These are phyloP conservation scores for Nothura maculosa DNA, from an alignment of 2,797 vertebrate species.

Conservation along the genomic window DNA sequence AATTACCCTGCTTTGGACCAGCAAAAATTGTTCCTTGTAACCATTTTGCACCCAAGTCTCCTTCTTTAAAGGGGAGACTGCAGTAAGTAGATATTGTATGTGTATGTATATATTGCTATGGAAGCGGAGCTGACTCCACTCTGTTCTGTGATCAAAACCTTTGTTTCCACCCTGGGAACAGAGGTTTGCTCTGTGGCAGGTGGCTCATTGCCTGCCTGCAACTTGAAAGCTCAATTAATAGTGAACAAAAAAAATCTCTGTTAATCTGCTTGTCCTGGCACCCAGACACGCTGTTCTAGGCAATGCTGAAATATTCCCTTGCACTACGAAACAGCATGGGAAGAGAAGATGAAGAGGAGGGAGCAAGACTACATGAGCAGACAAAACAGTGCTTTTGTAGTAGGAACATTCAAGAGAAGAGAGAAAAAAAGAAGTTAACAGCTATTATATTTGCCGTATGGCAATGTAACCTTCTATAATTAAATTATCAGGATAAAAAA, in stretches of 20 bases:
- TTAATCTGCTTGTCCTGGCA: background rate
- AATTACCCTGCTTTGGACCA: background rate
- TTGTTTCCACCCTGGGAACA: background rate
- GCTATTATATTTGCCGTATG: background rate
- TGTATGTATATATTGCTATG: background rate
- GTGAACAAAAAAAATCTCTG: background rate
- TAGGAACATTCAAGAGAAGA: background rate
- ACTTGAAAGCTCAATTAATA: background rate
- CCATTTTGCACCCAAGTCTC: background rate
- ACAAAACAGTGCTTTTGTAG: background rate
- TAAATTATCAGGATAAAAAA: constrained; percentile 17
- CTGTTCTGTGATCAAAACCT: background rate
- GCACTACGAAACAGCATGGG: background rate
- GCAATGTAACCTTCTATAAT: background rate
- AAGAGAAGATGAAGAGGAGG: background rate
- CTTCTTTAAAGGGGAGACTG: background rate
- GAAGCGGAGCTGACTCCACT: background rate
- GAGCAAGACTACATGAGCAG: background rate
- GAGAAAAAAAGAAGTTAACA: constrained; percentile 6
- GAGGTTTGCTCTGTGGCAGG: background rate
- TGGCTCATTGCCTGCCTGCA: background rate
- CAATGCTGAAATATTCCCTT: background rate
- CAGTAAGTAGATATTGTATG: background rate
- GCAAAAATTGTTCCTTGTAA: background rate
- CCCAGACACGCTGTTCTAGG: background rate